These are phyloP conservation scores for Cephus pulcher DNA, from an alignment of 2,888 invertebrate species.

Conservation along the genomic window DNA sequence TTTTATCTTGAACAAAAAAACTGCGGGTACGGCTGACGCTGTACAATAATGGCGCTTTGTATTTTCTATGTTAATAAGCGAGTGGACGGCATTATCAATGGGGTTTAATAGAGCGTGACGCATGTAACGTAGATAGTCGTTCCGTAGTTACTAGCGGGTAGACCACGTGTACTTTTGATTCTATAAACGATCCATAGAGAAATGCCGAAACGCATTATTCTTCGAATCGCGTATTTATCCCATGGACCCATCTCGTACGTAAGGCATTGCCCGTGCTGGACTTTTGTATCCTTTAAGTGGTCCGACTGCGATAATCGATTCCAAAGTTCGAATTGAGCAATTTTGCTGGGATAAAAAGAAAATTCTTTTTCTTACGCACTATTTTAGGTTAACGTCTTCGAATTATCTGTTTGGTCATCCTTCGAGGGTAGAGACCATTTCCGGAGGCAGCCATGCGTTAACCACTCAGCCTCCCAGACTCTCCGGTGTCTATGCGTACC, in stretches of 20 bases:
- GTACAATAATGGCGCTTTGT: not conserved
- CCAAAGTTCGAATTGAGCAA: not conserved
- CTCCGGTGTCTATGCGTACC: not conserved
- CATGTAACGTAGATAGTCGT: not conserved
- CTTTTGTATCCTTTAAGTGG: not conserved
- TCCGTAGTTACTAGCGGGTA: not conserved
- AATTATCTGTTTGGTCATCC: not conserved
- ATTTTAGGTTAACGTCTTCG: not conserved
- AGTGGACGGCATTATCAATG: not conserved
- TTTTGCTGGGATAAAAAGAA: not conserved
- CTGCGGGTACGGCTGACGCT: not conserved
- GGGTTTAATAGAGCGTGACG: not conserved
- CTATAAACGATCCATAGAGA: not conserved
- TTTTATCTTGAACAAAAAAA: not conserved
- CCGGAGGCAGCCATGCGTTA: not conserved
- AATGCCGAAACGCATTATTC: not conserved
- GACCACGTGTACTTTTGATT: not conserved
- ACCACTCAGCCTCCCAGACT: not conserved
- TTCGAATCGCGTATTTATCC: not conserved
- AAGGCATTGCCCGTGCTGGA: not conserved
- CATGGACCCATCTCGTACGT: fast-evolving
- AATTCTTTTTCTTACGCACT: not conserved
- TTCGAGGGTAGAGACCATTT: not conserved
- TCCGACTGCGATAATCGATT: not conserved
- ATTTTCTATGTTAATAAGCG: not conserved